Evolutionary conservation across 1,140 invertebrate species (phyloP).

Genomic region (Drosophila prosaltans): DNA sequence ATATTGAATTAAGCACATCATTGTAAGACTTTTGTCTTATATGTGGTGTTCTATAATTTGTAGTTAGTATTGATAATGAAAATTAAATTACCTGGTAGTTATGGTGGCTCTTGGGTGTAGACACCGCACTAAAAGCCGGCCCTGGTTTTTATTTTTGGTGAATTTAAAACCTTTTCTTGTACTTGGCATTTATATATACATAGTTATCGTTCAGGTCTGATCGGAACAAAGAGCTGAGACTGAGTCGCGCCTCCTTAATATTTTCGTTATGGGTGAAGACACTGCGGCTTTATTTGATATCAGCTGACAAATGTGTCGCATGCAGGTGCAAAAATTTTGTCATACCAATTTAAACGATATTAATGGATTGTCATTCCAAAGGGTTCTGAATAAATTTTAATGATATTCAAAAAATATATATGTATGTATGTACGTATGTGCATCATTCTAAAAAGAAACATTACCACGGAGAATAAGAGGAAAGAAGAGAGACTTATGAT

Average conservation of each 20-base stretch:
- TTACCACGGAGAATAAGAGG: neutral
- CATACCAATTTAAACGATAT: constrained; percentile 11
- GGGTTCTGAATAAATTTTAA: constrained; percentile 15
- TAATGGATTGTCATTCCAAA: neutral
- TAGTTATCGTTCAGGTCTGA: constrained; percentile 8
- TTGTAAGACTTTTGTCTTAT: too few relatives aligned
- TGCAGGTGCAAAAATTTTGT: constrained; percentile 18
- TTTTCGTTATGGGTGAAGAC: neutral
- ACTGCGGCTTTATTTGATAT: constrained; percentile 6
- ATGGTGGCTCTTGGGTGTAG: too few relatives aligned
- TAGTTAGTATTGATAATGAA: too few relatives aligned
- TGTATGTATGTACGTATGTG: neutral
- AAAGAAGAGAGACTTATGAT: neutral
- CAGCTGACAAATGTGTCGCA: constrained; percentile 1
- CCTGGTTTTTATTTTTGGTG: neutral
- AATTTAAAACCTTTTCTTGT: constrained; percentile 13
- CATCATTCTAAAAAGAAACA: neutral
- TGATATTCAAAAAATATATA: neutral
- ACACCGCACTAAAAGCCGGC: too few relatives aligned
- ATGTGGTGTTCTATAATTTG: too few relatives aligned
- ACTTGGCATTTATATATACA: neutral
- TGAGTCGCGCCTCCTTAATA: constrained; percentile 2
- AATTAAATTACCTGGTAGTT: too few relatives aligned
- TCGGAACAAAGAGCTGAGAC: constrained; percentile 18
- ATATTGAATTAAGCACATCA: too few relatives aligned